These are phyloP conservation scores for Harlomillsia oculata DNA, from an alignment of 1,140 invertebrate species.

Conservation along the genomic window DNA sequence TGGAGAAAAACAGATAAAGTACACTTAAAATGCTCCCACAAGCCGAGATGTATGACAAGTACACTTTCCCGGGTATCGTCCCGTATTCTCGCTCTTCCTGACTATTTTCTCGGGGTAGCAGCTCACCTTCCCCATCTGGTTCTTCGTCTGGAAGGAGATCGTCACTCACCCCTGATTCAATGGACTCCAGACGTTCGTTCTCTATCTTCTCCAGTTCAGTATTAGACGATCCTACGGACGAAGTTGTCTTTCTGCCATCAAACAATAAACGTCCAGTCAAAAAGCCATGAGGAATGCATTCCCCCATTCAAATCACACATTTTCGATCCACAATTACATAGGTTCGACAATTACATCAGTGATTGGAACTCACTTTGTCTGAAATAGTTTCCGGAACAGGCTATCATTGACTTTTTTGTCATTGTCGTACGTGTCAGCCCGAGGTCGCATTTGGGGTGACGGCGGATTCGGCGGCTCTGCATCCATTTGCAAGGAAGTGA, in stretches of 20 bases:
- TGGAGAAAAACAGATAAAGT: slow-evolving; percentile 48
- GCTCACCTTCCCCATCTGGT: slow-evolving; percentile 19
- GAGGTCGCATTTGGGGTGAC: slow-evolving; percentile 8
- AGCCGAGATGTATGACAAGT: slow-evolving; percentile 52
- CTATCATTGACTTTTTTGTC: background rate
- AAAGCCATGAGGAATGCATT: too few relatives aligned
- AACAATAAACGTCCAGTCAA: too few relatives aligned
- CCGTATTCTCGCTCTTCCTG: slow-evolving; percentile 54
- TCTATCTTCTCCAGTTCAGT: slow-evolving; percentile 21
- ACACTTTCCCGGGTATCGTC: slow-evolving; percentile 51
- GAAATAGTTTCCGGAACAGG: slow-evolving; percentile 15
- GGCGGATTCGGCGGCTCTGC: slow-evolving; percentile 19
- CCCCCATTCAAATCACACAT: too few relatives aligned
- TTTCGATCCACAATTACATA: too few relatives aligned
- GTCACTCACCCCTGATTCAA: slow-evolving; percentile 42
- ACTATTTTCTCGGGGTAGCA: slow-evolving; percentile 18
- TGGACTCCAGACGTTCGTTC: slow-evolving; percentile 38
- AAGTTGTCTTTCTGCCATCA: slow-evolving; percentile 1
- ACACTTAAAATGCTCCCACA: slow-evolving; percentile 49
- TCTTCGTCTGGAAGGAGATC: slow-evolving; percentile 43
- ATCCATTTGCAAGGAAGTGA: slow-evolving; percentile 24
- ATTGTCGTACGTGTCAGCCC: slow-evolving; percentile 18
- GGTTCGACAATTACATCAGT: too few relatives aligned
- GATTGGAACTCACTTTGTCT: background rate
- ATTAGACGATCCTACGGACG: slow-evolving; percentile 23